Evolutionary conservation across 2,113 vertebrate genomes (phyloP).

Genomic region (Megaceryle maxima): DNA sequence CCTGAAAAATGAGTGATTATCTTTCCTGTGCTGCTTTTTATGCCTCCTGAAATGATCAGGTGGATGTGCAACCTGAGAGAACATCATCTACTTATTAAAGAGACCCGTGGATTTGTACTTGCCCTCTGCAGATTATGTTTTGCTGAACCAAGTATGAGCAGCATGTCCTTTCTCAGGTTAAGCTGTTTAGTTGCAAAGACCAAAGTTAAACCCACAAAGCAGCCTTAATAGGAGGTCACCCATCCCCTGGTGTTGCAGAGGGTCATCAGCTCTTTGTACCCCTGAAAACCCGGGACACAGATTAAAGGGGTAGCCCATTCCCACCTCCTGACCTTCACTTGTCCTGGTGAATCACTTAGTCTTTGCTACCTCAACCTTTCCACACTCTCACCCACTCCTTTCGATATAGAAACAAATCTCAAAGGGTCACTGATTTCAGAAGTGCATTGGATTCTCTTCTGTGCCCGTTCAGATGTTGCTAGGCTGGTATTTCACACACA

Average conservation of each 20-base stretch:
- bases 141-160: background rate
- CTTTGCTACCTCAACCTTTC: background rate
- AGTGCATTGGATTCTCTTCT: background rate
- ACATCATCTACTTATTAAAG: background rate
- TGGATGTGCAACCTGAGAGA: background rate
- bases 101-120: accelerated
- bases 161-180: background rate
- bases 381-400: background rate
- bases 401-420: background rate
- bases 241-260: background rate
- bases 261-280: background rate
- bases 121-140: background rate
- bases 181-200: background rate
- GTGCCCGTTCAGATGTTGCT: background rate
- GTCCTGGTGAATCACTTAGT: background rate
- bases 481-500: background rate
- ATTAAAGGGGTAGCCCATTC: background rate
- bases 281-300: background rate
- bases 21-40: background rate
- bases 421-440: background rate
- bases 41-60: background rate
- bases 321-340: background rate
- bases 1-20: background rate
- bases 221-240: background rate
- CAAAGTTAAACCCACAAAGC: background rate